These are phyloP conservation scores for Catharus minimus DNA, from an alignment of 2,113 vertebrate genomes.

Conservation along the genomic window DNA sequence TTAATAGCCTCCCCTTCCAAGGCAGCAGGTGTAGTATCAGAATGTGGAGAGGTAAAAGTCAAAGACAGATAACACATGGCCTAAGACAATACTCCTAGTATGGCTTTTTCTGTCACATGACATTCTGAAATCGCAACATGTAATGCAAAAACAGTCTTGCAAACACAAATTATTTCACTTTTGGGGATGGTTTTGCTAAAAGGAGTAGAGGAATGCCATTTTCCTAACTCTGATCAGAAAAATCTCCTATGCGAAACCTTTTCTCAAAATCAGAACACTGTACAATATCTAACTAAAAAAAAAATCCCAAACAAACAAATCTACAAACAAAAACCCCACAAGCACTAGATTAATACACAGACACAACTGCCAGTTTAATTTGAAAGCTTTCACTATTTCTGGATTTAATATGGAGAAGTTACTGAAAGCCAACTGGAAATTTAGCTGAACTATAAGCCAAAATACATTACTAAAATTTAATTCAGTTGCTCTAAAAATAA, in stretches of 20 bases:
- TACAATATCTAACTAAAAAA: not conserved
- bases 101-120: not conserved
- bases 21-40: not conserved
- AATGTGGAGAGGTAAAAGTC: not conserved
- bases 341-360: not conserved
- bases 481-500: not conserved
- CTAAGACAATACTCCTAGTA: not conserved
- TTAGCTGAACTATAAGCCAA: not conserved
- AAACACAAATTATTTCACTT: not conserved
- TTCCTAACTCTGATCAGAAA: not conserved
- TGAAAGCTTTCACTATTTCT: not conserved
- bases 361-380: not conserved
- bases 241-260: not conserved
- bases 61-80: not conserved
- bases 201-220: not conserved
- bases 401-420: not conserved
- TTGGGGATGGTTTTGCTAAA: not conserved
- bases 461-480: not conserved
- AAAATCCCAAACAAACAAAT: not conserved
- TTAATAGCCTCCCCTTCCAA: not conserved
- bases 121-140: not conserved
- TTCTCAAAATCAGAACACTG: not conserved
- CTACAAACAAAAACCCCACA: not conserved
- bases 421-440: not conserved
- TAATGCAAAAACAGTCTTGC: not conserved